Evolutionary conservation across 2,113 vertebrate species (phyloP), one percentile per base, ranked within the genome.

Genomic region (Pteropus alecto): DNA sequence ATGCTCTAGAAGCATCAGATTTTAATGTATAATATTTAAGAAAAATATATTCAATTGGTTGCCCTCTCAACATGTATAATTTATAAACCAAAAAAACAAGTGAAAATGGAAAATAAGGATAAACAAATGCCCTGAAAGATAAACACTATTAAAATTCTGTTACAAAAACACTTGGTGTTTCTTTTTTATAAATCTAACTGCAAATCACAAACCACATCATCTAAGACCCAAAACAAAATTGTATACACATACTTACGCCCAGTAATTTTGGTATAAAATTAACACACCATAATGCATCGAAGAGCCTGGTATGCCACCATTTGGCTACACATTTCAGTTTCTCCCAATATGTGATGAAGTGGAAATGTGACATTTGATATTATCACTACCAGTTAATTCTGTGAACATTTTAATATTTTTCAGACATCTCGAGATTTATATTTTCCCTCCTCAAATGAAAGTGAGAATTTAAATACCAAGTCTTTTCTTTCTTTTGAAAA

Each of bases 401-500:
- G 74, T 76, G 97, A 98, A 93, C 60, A 95, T 97, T 96, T 87
- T 98, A 97, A 98, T 97, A 83, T 16, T 97, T 96, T 97, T 97
- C 91, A 96, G 93, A 97, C 92, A 86, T 33, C 2, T 26, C 30
- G 76, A 96, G 70, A 67, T 97, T 98, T 98, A 97, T 97, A 97
- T 95, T 97, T 97, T 95, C 28, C 73, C 90, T 97, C 24, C 1
- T 97, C 46, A 83, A 94, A 93, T 43, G 8, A 97, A 97, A 97
- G 38, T 82, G 58, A 98, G 60, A 98, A 98, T 97, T 98, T 98
- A 98, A 98, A 98, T 98, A 98, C 88, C 26, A 98, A 98, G 63
- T 58, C 58, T 97, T 98, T 96, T 67, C 51, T 95, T 98, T 95
- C 63, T 97, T 98, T 97, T 87, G 95, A 96, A 97, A 97, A 97